A percentile compares a stretch with the other conserved stretches of the same genome.
These are phyloP conservation scores for Mallateleia sp. DNA, from an alignment of 2,888 invertebrate genomes.

Conservation along the genomic window DNA sequence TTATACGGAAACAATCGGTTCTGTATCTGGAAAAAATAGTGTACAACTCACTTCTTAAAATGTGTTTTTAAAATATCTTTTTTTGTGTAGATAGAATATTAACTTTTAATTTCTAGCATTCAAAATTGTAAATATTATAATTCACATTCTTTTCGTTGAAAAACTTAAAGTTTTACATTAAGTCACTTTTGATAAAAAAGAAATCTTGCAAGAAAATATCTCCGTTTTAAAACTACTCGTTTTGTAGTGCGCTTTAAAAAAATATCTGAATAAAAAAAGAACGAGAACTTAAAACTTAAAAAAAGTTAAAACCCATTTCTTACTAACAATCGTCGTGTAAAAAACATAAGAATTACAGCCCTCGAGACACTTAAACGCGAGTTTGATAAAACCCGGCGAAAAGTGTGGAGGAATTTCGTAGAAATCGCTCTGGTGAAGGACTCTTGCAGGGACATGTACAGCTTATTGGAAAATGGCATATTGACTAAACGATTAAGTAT, in stretches of 20 bases:
- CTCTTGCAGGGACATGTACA: slow-evolving; percentile 63
- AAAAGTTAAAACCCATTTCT: slow-evolving; percentile 55
- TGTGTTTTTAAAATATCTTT: too few species aligned
- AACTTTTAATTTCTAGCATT: neutral
- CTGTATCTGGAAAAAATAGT: too few species aligned
- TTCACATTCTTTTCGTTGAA: neutral
- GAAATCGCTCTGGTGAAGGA: slow-evolving; percentile 53
- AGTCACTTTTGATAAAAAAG: slow-evolving; percentile 3
- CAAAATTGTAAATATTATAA: neutral
- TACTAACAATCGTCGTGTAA: slow-evolving; percentile 46
- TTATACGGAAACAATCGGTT: too few species aligned
- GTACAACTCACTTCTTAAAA: too few species aligned
- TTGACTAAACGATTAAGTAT: slow-evolving; percentile 73
- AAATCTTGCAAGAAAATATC: slow-evolving; percentile 18
- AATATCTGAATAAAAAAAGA: slow-evolving; percentile 23
- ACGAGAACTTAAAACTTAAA: neutral
- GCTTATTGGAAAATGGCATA: slow-evolving; percentile 72
- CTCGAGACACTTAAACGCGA: slow-evolving; percentile 49
- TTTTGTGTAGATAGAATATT: too few species aligned
- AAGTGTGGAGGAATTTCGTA: slow-evolving; percentile 57
- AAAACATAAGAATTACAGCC: slow-evolving; percentile 59
- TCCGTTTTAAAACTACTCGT: slow-evolving; percentile 12
- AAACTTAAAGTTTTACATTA: neutral
- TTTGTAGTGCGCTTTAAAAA: slow-evolving; percentile 9
- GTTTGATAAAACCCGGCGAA: slow-evolving; percentile 56